Conservation (phyloP, 1,140 invertebrate species). For the Dolichoris vasculosae region DNA sequence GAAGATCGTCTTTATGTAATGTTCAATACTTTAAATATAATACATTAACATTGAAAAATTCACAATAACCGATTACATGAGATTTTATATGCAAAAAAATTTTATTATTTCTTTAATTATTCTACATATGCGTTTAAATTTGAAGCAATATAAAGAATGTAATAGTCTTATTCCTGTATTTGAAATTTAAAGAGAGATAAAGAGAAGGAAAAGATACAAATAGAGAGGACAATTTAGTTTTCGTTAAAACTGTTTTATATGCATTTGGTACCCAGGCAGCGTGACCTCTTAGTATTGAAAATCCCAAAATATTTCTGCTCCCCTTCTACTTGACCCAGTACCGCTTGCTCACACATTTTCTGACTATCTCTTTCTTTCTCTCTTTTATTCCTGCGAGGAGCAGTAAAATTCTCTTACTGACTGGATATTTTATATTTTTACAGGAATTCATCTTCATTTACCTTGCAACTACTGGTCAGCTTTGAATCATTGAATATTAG, state of each 20-base stretch:
- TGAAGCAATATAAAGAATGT: not conserved
- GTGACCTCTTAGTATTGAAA: not conserved
- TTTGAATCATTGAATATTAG: not conserved
- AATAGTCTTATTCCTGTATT: not conserved
- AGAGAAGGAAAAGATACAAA: not conserved
- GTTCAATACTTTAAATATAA: too few species aligned
- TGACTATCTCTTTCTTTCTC: slow-evolving; percentile 26
- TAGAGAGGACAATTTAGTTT: slow-evolving; percentile 2
- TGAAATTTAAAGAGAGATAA: not conserved
- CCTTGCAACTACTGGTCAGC: not conserved
- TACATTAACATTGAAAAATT: slow-evolving; percentile 29
- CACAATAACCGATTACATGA: not conserved
- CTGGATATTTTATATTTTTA: slow-evolving; percentile 35
- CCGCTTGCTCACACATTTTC: slow-evolving; percentile 8
- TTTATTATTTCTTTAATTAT: not conserved
- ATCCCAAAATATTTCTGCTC: slow-evolving; percentile 18
- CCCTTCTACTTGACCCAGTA: not conserved
- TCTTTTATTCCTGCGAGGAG: not conserved
- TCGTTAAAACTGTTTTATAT: slow-evolving; percentile 45
- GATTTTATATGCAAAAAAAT: not conserved
- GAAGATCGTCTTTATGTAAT: not conserved
- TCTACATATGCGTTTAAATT: not conserved
- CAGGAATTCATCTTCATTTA: slow-evolving; percentile 15
- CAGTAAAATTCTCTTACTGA: slow-evolving; percentile 7
- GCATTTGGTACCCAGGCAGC: slow-evolving; percentile 41